A percentile compares a stretch with the other conserved stretches of the same genome.
Conservation (phyloP, 2,888 invertebrate genomes). For the Rosalia funebris region DNA sequence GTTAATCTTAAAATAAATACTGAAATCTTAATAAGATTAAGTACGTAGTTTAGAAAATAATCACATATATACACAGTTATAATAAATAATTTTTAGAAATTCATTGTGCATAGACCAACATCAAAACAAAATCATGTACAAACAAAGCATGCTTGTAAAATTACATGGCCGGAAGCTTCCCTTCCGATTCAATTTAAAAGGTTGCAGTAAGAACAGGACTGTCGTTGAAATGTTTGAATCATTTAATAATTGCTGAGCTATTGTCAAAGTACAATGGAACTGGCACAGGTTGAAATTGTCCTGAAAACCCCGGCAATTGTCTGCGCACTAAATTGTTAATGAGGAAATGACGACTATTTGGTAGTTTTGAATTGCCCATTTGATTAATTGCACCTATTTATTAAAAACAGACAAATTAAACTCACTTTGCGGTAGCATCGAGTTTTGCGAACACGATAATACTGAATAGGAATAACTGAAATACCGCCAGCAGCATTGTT, state of each 20-base stretch:
- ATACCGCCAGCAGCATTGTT: too few species aligned
- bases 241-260: conserved; percentile 44
- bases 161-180: conserved; percentile 24
- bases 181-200: conserved; percentile 39
- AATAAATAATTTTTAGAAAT: too few species aligned
- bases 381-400: conserved; percentile 31
- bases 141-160: conserved; percentile 20
- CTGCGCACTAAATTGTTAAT: conserved; percentile 41
- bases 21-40: too few species aligned
- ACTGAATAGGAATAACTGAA: too few species aligned
- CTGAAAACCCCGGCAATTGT: conserved; percentile 36
- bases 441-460: too few species aligned
- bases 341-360: conserved; percentile 43
- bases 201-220: conserved; percentile 31
- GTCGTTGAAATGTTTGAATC: conserved; percentile 40
- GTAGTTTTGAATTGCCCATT: conserved; percentile 37
- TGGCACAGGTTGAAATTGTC: conserved; percentile 40
- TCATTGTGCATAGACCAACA: too few species aligned
- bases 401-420: too few species aligned
- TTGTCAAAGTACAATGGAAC: conserved; percentile 42
- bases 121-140: conserved; percentile 3
- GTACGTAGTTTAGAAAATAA: too few species aligned
- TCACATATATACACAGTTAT: too few species aligned
- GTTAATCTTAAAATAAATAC: too few species aligned
- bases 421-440: too few species aligned